These are phyloP conservation scores for Echeneis naucrates DNA, from an alignment of 2,797 vertebrate species.

Conservation along the genomic window DNA sequence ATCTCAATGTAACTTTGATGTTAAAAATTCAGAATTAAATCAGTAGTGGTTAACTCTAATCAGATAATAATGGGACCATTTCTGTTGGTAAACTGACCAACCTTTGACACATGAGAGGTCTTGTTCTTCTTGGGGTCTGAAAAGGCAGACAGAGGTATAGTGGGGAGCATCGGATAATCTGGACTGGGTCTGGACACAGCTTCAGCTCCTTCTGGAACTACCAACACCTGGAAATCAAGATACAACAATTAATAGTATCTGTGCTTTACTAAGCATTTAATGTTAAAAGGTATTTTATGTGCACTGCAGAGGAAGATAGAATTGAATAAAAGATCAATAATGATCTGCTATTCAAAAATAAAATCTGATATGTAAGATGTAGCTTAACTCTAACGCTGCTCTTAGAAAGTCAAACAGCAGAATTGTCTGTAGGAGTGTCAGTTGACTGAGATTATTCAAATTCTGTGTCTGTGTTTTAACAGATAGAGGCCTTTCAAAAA, in stretches of 20 bases:
- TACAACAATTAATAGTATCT: neutral
- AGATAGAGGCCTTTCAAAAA: too few relatives aligned
- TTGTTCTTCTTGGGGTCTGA: constrained; percentile 99
- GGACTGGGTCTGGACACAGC: constrained; percentile 95
- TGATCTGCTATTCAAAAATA: neutral
- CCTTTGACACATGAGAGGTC: constrained; percentile 96
- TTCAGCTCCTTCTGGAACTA: constrained; percentile 98
- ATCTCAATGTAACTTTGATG: neutral
- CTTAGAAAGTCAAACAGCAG: too few relatives aligned
- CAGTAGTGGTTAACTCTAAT: too few relatives aligned
- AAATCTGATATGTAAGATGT: constrained; percentile 1
- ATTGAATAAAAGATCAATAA: neutral
- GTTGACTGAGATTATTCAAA: too few relatives aligned
- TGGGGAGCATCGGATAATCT: constrained; percentile 97
- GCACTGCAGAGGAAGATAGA: too few relatives aligned
- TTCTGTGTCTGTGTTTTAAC: too few relatives aligned
- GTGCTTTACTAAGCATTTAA: neutral
- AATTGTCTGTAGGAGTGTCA: too few relatives aligned
- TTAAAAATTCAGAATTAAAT: neutral
- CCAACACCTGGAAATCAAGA: constrained; percentile 88
- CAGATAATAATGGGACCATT: too few relatives aligned
- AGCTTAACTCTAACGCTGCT: too few relatives aligned
- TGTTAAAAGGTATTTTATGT: neutral
- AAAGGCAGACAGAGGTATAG: constrained; percentile 98
- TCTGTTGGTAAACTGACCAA: constrained; percentile 77